Evolutionary conservation across 2,797 vertebrate genomes (phyloP), one percentile per base, ranked within the genome.

Genomic region (Dromococcyx pavoninus): DNA sequence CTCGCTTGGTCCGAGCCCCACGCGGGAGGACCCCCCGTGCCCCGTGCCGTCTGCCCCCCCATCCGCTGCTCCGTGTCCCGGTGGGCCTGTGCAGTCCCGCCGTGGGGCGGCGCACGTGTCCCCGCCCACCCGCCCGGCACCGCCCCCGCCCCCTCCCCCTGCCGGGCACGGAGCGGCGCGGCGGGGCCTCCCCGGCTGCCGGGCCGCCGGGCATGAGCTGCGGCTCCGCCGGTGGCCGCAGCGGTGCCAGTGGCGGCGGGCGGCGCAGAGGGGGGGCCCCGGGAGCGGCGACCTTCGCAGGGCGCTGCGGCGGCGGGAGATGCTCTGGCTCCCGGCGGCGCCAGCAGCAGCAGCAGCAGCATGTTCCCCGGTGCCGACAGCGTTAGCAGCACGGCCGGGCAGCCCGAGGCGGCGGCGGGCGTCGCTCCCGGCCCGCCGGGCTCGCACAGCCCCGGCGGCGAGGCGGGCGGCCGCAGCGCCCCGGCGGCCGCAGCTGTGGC

Each of bases 181-280:
- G 50, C 39, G 23, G 46, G 43, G 43, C 43, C 86, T 89, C 43
- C 72, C 41, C 35, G 53, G 73, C 58, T 43, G 35, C 48, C 33
- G 87, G 70, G 89, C 73, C 56, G 65, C 92, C 43, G 97, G 97
- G 97, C 91, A 97, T 97, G 97, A 97, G 75, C 97, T 83, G 91
- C 57, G 95, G 89, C 95, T 93, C 60, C 94, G 44, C 43, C 65
- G 33, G 90, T 81, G 80, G 94, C 92, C 56, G 25, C 80, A 74
- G 96, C 94, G 84, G 95, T 86, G 93, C 89, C 80, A 81, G 91
- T 92, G 61, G 94, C 94, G 76, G 91, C 58, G 64, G 64, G 51
- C 17, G 82, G 82, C 61, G 43, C 4, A 78, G 91, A 61, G 71
- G 41, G 86, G 84, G 85, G 82, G 72, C 1, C 24, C 53, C 6